Evolutionary conservation across 2,113 vertebrate species (phyloP), one percentile per base, ranked within the genome.

Genomic region (Cyprinus carpio): DNA sequence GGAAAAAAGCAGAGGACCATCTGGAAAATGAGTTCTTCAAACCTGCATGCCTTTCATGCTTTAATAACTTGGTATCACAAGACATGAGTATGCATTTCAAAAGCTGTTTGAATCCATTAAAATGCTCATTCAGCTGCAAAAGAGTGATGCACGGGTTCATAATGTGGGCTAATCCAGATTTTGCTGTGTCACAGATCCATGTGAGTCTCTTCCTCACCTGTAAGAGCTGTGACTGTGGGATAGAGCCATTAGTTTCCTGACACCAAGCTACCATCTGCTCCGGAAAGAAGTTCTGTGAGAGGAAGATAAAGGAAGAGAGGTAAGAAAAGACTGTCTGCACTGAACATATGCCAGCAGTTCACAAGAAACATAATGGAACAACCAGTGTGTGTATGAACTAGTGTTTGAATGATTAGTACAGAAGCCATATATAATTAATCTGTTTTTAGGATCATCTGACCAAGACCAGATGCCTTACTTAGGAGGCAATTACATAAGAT

Each of bases 261-360:
- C 97, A 99, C 97, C 97, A 97, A 1, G 96, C 95, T 67, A 99
- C 96, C 97, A 99, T 99, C 89, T 99, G 97, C 75, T 99, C 98
- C 8, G 98, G 98, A 90, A 99, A 99, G 94, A 99, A 99, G 86
- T 96, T 97, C 98, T 99, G 90, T 56, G 49, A 82, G 85, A 83
- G 87, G 79, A 81, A 87, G 74, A 87, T 56, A 90, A 75, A 84
- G 58, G 80, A 80, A 69, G 54, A 69, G 27, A 49, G 29, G 31
- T 31, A 10, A 69, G 11, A 60, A 46, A 34, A 82, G 46, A 40
- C 46, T 23, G 29, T 81, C n/a, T 79, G 74, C 15, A 71, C 4
- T 60, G 23, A 29, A 65, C 29, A 75, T 7, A 29, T 31, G 56
- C 16, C 60, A 84, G 23, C 18, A 69, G 29, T 25, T 9, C 46